phyloP scores from a whole-genome alignment of 1,140 invertebrate genomes.

The Drosophila teissieri region DNA sequence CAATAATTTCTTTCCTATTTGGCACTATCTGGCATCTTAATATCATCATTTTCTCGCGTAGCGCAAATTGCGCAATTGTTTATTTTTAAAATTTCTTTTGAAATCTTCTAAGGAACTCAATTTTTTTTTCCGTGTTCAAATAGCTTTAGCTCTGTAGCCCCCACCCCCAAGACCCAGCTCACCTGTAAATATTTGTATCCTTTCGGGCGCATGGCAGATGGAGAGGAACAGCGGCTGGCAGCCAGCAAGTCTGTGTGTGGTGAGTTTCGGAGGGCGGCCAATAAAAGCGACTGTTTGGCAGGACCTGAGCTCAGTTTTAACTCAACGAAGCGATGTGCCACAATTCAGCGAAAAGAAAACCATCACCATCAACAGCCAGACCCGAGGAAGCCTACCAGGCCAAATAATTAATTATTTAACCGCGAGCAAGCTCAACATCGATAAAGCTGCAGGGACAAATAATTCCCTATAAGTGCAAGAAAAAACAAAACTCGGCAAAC shows the following conservation, averaged over 20 bases:
- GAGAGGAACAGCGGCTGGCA: conserved; percentile 27
- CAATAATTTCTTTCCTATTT: no score
- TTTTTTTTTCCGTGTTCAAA: conserved; percentile 10
- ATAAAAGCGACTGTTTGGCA: conserved; percentile 60
- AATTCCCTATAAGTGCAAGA: conserved; percentile 4
- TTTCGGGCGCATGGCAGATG: conserved; percentile 42
- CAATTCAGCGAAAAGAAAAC: conserved; percentile 41
- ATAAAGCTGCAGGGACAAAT: conserved; percentile 25
- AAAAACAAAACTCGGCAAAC: neutral
- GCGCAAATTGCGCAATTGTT: no score
- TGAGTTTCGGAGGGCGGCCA: conserved; percentile 64
- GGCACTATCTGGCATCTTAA: no score
- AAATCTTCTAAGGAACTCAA: neutral
- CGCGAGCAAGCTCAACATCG: conserved; percentile 11
- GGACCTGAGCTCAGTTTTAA: conserved; percentile 65
- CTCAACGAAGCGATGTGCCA: conserved; percentile 74
- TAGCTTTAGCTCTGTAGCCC: conserved; percentile 10
- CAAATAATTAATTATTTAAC: conserved; percentile 46
- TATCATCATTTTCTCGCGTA: no score
- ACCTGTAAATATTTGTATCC: conserved; percentile 80
- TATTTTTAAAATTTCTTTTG: no score
- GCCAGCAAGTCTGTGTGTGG: conserved; percentile 57
- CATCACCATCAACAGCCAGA: conserved; percentile 15
- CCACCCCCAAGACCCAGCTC: conserved; percentile 9
- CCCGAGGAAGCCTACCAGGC: conserved; percentile 26